These are phyloP conservation scores for Caenorhabditis japonica DNA, from an alignment of 2,888 invertebrate species.

Conservation along the genomic window DNA sequence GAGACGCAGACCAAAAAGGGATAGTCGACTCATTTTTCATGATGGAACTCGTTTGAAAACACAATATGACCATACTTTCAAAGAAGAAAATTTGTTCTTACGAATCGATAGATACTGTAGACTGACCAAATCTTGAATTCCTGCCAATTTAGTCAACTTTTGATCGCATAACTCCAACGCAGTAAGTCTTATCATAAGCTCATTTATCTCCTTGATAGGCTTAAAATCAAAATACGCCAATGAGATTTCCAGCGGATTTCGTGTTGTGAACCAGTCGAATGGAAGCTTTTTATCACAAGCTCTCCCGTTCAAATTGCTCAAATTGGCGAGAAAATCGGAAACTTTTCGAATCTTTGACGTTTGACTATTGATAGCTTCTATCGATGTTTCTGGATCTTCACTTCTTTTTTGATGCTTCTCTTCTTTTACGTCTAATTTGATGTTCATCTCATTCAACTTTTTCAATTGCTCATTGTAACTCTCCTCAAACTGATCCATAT, in stretches of 20 bases:
- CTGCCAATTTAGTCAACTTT: conserved; percentile 65
- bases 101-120: conserved; percentile 59
- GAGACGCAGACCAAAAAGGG: too few species aligned
- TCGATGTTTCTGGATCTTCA: conserved; percentile 39
- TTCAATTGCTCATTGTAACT: conserved; percentile 64
- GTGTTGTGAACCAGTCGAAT: conserved; percentile 51
- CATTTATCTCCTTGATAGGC: conserved; percentile 31
- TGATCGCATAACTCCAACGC: conserved; percentile 62
- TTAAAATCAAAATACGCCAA: conserved; percentile 59
- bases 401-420: conserved; percentile 24
- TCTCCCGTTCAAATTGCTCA: conserved; percentile 33
- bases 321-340: conserved; percentile 30
- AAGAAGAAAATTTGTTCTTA: conserved; percentile 61
- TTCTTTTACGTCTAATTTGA: conserved; percentile 62
- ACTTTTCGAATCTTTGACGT: conserved; percentile 42
- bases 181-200: conserved; percentile 32
- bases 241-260: conserved; percentile 66
- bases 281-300: conserved; percentile 34
- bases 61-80: conserved; percentile 38
- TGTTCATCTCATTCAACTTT: conserved; percentile 70
- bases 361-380: conserved; percentile 35
- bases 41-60: too few species aligned
- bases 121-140: conserved; percentile 65
- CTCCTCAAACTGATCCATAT: conserved; percentile 64
- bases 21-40: too few species aligned